Base-by-base conservation (phyloP, 30 jellyfish, hydroid and myxozoan species). In the Aurelia aurita region DNA sequence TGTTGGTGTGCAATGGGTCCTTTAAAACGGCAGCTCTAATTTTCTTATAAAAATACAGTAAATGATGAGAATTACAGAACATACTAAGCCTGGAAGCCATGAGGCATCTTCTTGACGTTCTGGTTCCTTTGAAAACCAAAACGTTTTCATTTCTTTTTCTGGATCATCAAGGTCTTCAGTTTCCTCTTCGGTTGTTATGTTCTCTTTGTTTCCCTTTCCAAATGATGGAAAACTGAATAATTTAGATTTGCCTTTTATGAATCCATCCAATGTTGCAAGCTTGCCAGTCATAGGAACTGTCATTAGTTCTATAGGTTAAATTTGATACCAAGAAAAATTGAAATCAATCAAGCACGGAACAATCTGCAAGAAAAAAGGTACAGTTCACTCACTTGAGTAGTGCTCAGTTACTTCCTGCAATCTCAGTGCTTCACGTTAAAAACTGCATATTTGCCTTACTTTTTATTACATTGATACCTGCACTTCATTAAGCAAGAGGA, bases 41-140 rank as follows among this genome's bases (percentile, higher is more conserved):
- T n/a, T n/a, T n/a, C n/a, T n/a, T n/a, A n/a, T n/a, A n/a, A n/a
- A n/a, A n/a, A n/a, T n/a, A n/a, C n/a, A n/a, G n/a, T n/a, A 6
- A 10, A 39, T 6, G 29, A 14, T 10, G 14, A 5, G 76, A n/a
- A 62, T 55, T 35, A 55, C 7, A 9, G 2, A 25, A 55, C 91
- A 16, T 60, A 90, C 97, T 89, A 90, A 58, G 35, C 95, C 91
- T 58, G 97, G 97, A 26, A 90, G 78, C 97, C 95, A 90, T 44
- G 94, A 83, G 21, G 72, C 87, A 0, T 60, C 68, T 21, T 75
- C 82, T 44, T 47, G 80, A 20, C 54, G 57, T 7, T 55, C 90
- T 3, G 43, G 70, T 11, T 54, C 89, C 32, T 59, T 70, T 72
- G 91, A 84, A 58, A 90, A 90, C 91, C 91, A 90, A 51, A 69